phyloP scores from a whole-genome alignment of 2,113 vertebrate genomes.

The Phainopepla nitens region DNA sequence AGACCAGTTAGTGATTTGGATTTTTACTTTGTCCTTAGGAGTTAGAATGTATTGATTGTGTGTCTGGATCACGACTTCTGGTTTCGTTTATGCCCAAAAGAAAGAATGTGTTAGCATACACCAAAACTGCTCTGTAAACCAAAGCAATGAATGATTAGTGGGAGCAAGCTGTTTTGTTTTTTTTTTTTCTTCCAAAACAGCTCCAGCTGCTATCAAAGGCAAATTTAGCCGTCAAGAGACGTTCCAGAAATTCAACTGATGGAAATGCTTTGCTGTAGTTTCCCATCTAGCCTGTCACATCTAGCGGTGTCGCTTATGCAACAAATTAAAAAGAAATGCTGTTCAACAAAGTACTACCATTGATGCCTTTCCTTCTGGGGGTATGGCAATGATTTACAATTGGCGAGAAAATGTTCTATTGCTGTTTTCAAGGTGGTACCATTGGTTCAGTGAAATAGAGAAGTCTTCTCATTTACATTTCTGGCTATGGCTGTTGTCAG shows the following conservation, averaged over 20 bases:
- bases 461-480: background rate
- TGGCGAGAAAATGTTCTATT: accelerated
- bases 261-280: background rate
- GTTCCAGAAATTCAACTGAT: background rate
- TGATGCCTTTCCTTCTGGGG: background rate
- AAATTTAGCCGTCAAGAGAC: background rate
- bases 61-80: background rate
- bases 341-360: background rate
- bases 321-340: background rate
- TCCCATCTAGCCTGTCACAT: background rate
- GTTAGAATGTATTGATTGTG: background rate
- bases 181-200: background rate
- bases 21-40: background rate
- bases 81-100: background rate
- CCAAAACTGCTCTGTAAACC: background rate
- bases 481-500: background rate
- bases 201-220: background rate
- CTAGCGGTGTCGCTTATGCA: background rate
- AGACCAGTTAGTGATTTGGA: background rate
- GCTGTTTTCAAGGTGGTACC: background rate
- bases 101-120: background rate
- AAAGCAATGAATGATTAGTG: background rate
- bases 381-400: background rate
- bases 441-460: background rate
- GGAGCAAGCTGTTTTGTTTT: background rate